These are phyloP conservation scores for Euphydryas editha DNA, from an alignment of 2,888 invertebrate species.

Conservation along the genomic window DNA sequence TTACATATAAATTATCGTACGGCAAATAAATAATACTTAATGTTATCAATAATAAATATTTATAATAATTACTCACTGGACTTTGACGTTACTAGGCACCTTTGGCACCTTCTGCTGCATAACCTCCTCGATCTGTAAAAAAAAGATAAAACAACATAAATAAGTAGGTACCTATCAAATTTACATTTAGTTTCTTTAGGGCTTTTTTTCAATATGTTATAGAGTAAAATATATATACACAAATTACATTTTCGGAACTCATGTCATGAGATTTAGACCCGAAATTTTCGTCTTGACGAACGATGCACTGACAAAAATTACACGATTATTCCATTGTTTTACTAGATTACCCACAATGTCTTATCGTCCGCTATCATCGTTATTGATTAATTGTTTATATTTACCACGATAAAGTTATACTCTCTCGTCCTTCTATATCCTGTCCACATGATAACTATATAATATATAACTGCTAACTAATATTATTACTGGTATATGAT, in stretches of 20 bases:
- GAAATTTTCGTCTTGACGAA: slow-evolving; percentile 10
- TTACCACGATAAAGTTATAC: slow-evolving; percentile 73
- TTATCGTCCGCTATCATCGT: slow-evolving; percentile 53
- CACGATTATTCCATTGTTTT: slow-evolving; percentile 43
- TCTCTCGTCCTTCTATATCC: slow-evolving; percentile 62
- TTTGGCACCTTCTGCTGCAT: slow-evolving; percentile 80
- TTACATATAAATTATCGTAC: background rate
- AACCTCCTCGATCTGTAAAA: slow-evolving; percentile 79
- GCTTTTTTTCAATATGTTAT: background rate
- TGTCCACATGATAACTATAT: slow-evolving; percentile 52
- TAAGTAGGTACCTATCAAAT: too few species aligned
- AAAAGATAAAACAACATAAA: slow-evolving; percentile 18
- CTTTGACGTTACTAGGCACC: slow-evolving; percentile 72
- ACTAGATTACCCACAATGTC: slow-evolving; percentile 37
- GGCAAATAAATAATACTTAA: background rate
- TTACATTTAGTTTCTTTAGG: too few species aligned
- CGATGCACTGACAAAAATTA: slow-evolving; percentile 44
- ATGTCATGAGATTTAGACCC: slow-evolving; percentile 8
- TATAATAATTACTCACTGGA: slow-evolving; percentile 62
- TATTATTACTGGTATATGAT: background rate
- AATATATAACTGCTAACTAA: background rate
- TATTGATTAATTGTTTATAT: slow-evolving; percentile 46
- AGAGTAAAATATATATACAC: background rate
- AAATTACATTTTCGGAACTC: slow-evolving; percentile 23
- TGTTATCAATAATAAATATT: background rate